Evolutionary conservation across 2,888 invertebrate genomes (phyloP).

Genomic region (Leptinotarsa juncta): DNA sequence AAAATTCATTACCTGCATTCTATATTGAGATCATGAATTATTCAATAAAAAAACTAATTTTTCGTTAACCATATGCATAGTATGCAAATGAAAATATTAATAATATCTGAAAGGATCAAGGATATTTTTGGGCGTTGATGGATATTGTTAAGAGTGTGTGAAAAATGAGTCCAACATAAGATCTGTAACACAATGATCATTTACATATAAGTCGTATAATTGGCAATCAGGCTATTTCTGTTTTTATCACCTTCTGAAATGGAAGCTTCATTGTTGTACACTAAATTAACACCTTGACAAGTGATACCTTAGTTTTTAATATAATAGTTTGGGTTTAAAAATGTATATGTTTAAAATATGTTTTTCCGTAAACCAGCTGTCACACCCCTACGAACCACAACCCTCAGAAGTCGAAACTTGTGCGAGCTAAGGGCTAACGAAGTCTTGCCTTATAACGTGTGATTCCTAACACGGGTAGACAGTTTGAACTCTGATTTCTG

Average conservation of each 20-base stretch:
- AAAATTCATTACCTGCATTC: not conserved
- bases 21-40: conserved; percentile 4
- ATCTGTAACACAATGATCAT: conserved; percentile 21
- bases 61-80: conserved; percentile 4
- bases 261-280: not conserved
- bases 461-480: too few species aligned
- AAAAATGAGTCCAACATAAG: conserved; percentile 10
- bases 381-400: too few species aligned
- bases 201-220: conserved; percentile 25
- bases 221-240: conserved; percentile 14
- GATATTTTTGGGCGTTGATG: conserved; percentile 15
- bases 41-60: not conserved
- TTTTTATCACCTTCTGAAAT: conserved; percentile 25
- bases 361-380: too few species aligned
- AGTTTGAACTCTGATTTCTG: too few species aligned
- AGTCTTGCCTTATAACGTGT: too few species aligned
- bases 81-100: conserved; percentile 12
- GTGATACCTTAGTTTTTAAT: not conserved
- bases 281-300: conserved; percentile 14
- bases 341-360: too few species aligned
- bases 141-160: conserved; percentile 1
- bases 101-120: conserved; percentile 13
- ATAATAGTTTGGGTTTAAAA: not conserved
- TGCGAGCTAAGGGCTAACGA: too few species aligned
- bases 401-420: too few species aligned